Base-by-base conservation (phyloP, 2,113 vertebrate genomes). In the Cryptotis parvus region DNA sequence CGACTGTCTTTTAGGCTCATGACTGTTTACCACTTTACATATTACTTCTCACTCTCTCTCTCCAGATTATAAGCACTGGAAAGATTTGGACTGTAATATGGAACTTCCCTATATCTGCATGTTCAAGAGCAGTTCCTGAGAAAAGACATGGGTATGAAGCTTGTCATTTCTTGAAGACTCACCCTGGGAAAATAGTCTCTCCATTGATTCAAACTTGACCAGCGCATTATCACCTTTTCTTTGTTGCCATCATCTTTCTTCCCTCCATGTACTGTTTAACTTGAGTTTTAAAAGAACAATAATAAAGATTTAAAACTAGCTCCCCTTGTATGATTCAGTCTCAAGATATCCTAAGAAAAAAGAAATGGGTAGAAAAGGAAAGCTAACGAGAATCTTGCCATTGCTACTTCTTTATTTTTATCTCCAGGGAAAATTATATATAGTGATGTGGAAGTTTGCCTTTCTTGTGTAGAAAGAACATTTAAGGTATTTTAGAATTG, bases 51-150 rank as follows among this genome's bases (percentile, higher is more conserved):
- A 22, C 89, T 91, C 10, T 95, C 3, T 77, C 22, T 83, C 37
- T 68, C 43, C 31, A 96, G 95, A 31, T 22, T 96, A 84, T 73
- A 35, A 84, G 33, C 84, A 0, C 43, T 95, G 94, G 92, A 86
- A 68, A 91, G 91, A 81, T 58, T 66, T 76, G 24, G 27, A 10
- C 43, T 95, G 93, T 11, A 0, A 26, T 16, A 0, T 0, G 0
- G 6, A 6, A 7, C 55, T 92, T n/a, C 92, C 91, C 7, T 96
- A 92, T 31, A 15, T 93, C 78, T 96, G 92, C 76, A 92, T 92
- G 43, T 95, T 95, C 76, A 83, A 35, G 41, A 4, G 0, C 22
- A 1, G n/a, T 4, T 29, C 8, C 3, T 27, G 22, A 14, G 12
- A 37, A 35, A 0, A 29, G 16, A 45, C 0, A 33, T 49, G 63